Evolutionary conservation across 1,140 invertebrate species (phyloP).

Genomic region (Stegodyphus mimosarum): DNA sequence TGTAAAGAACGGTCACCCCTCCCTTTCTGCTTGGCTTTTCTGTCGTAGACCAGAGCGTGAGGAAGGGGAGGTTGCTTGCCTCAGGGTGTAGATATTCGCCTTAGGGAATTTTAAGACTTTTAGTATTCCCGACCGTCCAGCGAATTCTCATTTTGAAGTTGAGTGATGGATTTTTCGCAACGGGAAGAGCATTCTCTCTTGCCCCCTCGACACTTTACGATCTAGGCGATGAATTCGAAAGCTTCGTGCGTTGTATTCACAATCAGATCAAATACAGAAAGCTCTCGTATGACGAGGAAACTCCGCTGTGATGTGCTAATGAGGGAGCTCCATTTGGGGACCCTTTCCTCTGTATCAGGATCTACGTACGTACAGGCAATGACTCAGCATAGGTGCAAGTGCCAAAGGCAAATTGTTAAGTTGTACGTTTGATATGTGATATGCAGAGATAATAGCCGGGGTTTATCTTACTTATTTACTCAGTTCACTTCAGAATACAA

Average conservation of each 20-base stretch:
- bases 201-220: neutral
- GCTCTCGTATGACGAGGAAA: neutral
- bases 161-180: constrained; percentile 20
- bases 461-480: too few species aligned
- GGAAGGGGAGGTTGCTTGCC: neutral
- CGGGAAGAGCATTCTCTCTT: neutral
- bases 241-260: neutral
- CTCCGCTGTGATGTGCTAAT: constrained; percentile 23
- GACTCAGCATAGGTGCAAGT: too few species aligned
- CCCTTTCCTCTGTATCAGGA: too few species aligned
- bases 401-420: too few species aligned
- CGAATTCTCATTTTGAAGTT: constrained; percentile 34
- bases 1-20: neutral
- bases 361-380: too few species aligned
- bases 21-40: neutral
- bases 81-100: neutral
- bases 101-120: constrained; percentile 8
- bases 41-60: neutral
- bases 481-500: too few species aligned
- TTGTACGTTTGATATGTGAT: too few species aligned
- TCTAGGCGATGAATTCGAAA: neutral
- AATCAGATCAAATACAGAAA: neutral
- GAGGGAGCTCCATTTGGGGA: neutral
- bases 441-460: too few species aligned
- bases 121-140: constrained; percentile 13